Base-by-base conservation (phyloP, 2,888 invertebrate species). In the Odontocolon sp. region DNA sequence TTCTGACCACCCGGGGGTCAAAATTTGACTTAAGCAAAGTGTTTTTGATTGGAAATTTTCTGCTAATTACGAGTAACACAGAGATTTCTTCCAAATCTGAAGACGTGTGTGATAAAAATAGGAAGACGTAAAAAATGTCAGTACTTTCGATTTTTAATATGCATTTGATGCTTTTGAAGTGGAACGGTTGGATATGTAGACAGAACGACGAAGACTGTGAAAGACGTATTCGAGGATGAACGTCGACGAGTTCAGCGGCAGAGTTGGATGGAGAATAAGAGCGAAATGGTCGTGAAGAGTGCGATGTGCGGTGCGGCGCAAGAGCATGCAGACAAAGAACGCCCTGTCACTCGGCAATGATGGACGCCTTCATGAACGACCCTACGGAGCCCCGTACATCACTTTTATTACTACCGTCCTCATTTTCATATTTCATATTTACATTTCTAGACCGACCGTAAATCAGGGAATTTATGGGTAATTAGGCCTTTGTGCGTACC, bases 361-460 rank as follows among this genome's bases (percentile, higher is more conserved):
- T 91, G 89, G 91, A 91, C 91, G 91, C 91, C 90, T 91, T 91
- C 90, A 90, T 89, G 89, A 91, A 91, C 91, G 91, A 91, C 91
- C 90, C 91, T 89, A 90, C 88, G 88, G 91, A 91, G 91, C 89
- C 90, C 90, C 91, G 90, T 91, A 91, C 90, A 91, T 91, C 91
- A 91, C 91, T 91, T 91, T 91, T 91, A 91, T 91, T 91, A 91
- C 91, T 87, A 87, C 90, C 87, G 84, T 90, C 87, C 90, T 90
- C 90, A 90, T 90, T 90, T 90, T 90, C 90, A 90, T 90, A 90
- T 90, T 89, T 90, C 90, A 89, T 90, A 89, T 89, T 89, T 89
- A 89, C 89, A 89, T 89, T 89, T 89, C 87, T 88, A 86, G 88
- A 87, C 86, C 86, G 85, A 75, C 84, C 86, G 86, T 89, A 89